Evolutionary conservation across 2,888 invertebrate species (phyloP).

Genomic region (Mythimna pallens): DNA sequence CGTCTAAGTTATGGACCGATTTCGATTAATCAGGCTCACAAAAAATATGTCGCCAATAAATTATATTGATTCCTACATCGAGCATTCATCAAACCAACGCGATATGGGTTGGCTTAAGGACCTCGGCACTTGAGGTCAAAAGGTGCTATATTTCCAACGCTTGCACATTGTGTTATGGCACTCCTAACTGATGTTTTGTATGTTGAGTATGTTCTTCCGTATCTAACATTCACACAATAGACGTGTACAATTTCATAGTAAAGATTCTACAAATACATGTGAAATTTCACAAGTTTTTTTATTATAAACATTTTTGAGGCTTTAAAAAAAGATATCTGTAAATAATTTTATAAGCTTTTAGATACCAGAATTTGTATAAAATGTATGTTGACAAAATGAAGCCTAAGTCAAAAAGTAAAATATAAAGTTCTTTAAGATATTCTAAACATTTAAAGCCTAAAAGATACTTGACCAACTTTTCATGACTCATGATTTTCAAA

Average conservation of each 20-base stretch:
- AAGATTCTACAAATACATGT: slow-evolving; percentile 30
- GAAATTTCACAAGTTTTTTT: slow-evolving; percentile 22
- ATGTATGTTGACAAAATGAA: background rate
- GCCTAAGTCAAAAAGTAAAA: background rate
- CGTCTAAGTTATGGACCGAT: slow-evolving; percentile 42
- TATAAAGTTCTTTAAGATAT: too few relatives aligned
- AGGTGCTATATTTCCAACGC: slow-evolving; percentile 40
- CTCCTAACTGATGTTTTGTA: slow-evolving; percentile 27
- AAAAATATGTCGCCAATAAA: slow-evolving; percentile 58
- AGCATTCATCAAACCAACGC: slow-evolving; percentile 50
- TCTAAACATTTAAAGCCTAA: too few relatives aligned
- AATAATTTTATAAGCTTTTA: background rate
- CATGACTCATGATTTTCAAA: too few relatives aligned
- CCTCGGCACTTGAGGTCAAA: slow-evolving; percentile 57
- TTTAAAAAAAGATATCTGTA: background rate
- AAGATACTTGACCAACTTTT: background rate
- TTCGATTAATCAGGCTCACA: slow-evolving; percentile 52
- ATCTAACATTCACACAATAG: slow-evolving; percentile 20
- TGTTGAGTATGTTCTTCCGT: slow-evolving; percentile 38
- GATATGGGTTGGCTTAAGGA: slow-evolving; percentile 61
- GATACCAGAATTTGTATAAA: background rate
- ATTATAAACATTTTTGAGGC: background rate
- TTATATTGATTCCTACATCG: slow-evolving; percentile 50
- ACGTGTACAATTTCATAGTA: slow-evolving; percentile 1
- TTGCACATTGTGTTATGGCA: slow-evolving; percentile 30